phyloP scores from a whole-genome alignment of 2,113 vertebrate species.

The Corvus hawaiiensis region DNA sequence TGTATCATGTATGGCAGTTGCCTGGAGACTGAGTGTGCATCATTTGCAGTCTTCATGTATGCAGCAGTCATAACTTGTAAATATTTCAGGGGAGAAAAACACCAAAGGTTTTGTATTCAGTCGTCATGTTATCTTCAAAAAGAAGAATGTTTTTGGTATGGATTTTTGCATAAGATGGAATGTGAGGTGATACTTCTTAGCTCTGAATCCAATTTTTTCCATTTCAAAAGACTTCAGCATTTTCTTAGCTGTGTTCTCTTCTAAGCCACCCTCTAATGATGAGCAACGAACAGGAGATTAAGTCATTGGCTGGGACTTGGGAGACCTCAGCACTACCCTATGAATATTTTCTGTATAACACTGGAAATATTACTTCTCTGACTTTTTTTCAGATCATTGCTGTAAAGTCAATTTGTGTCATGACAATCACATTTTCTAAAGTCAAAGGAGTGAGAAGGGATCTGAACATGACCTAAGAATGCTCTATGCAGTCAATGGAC shows the following conservation, averaged over 20 bases:
- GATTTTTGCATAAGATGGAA: background rate
- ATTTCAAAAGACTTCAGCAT: background rate
- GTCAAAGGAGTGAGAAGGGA: background rate
- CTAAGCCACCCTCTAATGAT: background rate
- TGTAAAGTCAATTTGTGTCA: background rate
- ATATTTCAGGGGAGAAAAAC: background rate
- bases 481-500: background rate
- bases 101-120: background rate
- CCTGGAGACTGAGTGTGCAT: background rate
- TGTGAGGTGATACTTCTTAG: background rate
- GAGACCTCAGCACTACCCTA: background rate
- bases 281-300: background rate
- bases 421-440: background rate
- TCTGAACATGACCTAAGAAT: background rate
- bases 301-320: background rate
- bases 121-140: background rate
- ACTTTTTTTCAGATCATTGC: background rate
- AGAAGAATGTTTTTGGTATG: background rate
- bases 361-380: background rate
- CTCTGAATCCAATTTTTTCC: background rate
- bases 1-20: background rate
- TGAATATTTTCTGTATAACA: background rate
- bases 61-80: background rate
- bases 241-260: background rate
- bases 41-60: background rate